Evolutionary conservation across 2,113 vertebrate genomes (phyloP).

Genomic region (Albula goreensis): DNA sequence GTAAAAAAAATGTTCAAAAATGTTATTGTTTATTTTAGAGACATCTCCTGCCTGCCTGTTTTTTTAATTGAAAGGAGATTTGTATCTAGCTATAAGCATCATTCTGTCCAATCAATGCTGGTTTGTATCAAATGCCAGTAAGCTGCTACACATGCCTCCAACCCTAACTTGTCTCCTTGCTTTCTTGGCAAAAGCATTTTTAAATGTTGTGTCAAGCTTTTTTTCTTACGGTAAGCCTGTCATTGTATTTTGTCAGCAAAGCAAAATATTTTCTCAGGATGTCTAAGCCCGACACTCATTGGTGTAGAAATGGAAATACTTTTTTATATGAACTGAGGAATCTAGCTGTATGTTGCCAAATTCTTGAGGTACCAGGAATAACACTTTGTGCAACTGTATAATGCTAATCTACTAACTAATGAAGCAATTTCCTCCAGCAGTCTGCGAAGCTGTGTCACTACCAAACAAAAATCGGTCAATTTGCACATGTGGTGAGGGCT

Average conservation of each 20-base stretch:
- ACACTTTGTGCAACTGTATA: too few species aligned
- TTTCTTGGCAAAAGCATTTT: slow-evolving; percentile 54
- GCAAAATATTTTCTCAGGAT: slow-evolving; percentile 80
- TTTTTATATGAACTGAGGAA: slow-evolving; percentile 70
- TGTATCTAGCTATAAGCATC: slow-evolving; percentile 73
- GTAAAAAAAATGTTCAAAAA: slow-evolving; percentile 69
- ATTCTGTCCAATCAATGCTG: slow-evolving; percentile 71
- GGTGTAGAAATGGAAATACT: slow-evolving; percentile 75
- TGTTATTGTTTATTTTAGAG: slow-evolving; percentile 73
- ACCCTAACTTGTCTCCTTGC: slow-evolving; percentile 69
- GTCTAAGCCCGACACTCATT: slow-evolving; percentile 78
- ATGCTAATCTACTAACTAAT: too few species aligned
- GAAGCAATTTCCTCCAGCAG: too few species aligned
- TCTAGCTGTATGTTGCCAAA: slow-evolving; percentile 48
- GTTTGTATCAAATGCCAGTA: slow-evolving; percentile 72
- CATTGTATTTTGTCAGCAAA: slow-evolving; percentile 83
- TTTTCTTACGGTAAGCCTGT: slow-evolving; percentile 68
- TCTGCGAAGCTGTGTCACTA: too few species aligned
- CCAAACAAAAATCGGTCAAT: too few species aligned
- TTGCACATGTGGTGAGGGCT: too few species aligned
- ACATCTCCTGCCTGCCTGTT: slow-evolving; percentile 63
- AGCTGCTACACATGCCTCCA: slow-evolving; percentile 70
- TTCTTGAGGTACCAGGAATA: too few species aligned
- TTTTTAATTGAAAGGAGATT: slow-evolving; percentile 75
- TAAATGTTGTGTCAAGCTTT: slow-evolving; percentile 71